These are phyloP conservation scores for Aurelia aurita complex sp. Pacific DNA, from an alignment of 30 jellyfish, hydroid and myxozoan genomes.

Conservation along the genomic window DNA sequence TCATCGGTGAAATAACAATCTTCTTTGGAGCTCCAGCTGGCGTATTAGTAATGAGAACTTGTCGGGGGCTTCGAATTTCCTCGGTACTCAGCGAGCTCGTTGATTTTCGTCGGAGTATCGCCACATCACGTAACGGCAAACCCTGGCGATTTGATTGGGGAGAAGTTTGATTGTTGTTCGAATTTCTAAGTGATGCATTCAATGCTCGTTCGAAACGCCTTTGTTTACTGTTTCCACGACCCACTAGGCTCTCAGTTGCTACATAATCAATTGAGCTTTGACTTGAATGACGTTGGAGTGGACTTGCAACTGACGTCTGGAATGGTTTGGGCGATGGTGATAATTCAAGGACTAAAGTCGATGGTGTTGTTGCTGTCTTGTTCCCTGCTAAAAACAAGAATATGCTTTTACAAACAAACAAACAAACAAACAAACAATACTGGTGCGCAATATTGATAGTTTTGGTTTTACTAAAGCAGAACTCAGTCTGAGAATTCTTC, in stretches of 20 bases:
- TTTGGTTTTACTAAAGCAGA: too few relatives aligned
- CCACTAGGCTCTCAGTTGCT: conserved; percentile 48
- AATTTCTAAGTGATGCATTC: conserved; percentile 15
- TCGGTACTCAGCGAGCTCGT: not conserved
- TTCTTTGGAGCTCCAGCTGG: not conserved
- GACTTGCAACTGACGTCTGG: not conserved
- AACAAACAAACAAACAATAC: too few relatives aligned
- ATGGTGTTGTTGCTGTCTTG: too few relatives aligned
- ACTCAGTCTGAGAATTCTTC: too few relatives aligned
- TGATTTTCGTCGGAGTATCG: conserved; percentile 8
- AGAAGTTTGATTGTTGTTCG: not conserved
- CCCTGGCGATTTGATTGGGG: conserved; percentile 36
- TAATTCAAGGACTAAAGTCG: too few relatives aligned
- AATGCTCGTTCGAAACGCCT: conserved; percentile 37
- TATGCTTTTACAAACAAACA: too few relatives aligned
- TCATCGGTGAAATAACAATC: not conserved
- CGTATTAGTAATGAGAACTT: not conserved
- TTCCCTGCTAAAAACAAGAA: too few relatives aligned
- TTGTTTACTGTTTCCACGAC: conserved; percentile 37
- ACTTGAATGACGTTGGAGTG: conserved; percentile 49
- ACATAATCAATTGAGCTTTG: conserved; percentile 50
- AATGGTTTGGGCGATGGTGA: conserved; percentile 1
- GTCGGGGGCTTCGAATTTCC: not conserved
- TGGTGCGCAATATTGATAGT: too few relatives aligned
- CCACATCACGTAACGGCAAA: conserved; percentile 15